Conservation (phyloP, 2,797 vertebrate genomes). For the Mormyrops attenuatus region DNA sequence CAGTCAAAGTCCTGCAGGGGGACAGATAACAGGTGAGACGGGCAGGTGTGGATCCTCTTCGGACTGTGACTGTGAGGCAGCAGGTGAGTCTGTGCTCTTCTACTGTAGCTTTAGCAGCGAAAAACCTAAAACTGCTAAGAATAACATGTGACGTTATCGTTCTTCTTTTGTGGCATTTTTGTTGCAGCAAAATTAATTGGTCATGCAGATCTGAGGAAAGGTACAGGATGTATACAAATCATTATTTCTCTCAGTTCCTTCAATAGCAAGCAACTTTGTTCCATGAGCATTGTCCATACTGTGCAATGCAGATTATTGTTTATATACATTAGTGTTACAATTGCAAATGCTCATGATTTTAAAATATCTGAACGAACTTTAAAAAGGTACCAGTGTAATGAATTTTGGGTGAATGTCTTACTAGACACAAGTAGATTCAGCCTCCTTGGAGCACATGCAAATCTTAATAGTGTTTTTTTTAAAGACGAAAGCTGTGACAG, state of each 20-base stretch:
- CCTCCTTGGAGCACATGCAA: not conserved
- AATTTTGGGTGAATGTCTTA: not conserved
- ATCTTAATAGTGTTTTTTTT: not conserved
- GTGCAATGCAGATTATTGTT: not conserved
- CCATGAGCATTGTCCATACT: not conserved
- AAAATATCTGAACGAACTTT: not conserved
- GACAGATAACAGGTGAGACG: slow-evolving; percentile 50
- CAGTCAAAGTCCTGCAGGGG: slow-evolving; percentile 74
- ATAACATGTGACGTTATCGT: not conserved
- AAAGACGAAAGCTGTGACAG: slow-evolving; percentile 43
- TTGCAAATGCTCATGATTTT: not conserved
- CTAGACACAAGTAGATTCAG: not conserved
- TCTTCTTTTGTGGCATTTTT: not conserved
- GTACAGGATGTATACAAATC: not conserved
- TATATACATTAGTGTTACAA: not conserved
- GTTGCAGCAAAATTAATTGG: not conserved
- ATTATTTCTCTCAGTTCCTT: not conserved
- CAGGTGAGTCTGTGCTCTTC: slow-evolving; percentile 47
- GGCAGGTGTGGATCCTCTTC: slow-evolving; percentile 44
- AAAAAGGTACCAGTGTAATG: not conserved
- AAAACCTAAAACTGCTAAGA: not conserved
- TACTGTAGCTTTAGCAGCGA: not conserved
- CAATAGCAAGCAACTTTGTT: not conserved
- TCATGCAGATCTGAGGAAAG: not conserved
- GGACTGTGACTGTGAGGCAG: slow-evolving; percentile 37